Base-by-base conservation (phyloP, 2,888 invertebrate genomes). In the Synergus gifuensis region DNA sequence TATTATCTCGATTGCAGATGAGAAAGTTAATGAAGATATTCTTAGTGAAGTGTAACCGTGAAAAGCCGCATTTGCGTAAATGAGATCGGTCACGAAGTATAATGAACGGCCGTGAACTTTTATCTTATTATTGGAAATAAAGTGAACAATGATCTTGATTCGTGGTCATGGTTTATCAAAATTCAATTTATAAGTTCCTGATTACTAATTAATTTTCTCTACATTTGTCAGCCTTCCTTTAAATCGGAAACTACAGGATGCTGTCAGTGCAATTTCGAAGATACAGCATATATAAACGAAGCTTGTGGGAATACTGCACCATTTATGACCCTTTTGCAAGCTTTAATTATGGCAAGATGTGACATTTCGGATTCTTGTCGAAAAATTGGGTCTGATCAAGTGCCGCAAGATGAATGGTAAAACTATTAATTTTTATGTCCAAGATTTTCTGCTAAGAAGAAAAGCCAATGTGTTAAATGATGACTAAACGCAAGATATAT, bases 361-460 rank as follows among this genome's bases (percentile, higher is more conserved):
- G 91, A 92, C 36, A 89, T 92, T 16, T 83, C 88, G 2, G 90
- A 92, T 79, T 88, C 92, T 3, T 92, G 92, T 79, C 86, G 89
- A 76, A 85, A 90, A n/a, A 79, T 87, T 11, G 92, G 91, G n/a
- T 89, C 77, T 4, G 87, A 89, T 64, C 83, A 86, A 42, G 83
- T 89, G 4, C 87, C 89, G 5, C 79, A 85, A 11, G 87, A 83
- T 16, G 87, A 91, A 87, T 88, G 90, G 92, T 91, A 84, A 79
- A 79, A 76, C 58, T 64, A 66, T 60, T 73, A 1, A 64, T 54
- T 14, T 28, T 40, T 76, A 22, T 49, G 4, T 54, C n/a, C 42
- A 18, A 54, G 16, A 40, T 54, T 69, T 58, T 36, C 18, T 66
- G 8, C 36, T 2, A 36, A 36, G 36, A 36, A 36, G 36, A 36